These are phyloP conservation scores for Yponomeuta malinellus DNA, from an alignment of 2,888 invertebrate genomes.

Conservation along the genomic window DNA sequence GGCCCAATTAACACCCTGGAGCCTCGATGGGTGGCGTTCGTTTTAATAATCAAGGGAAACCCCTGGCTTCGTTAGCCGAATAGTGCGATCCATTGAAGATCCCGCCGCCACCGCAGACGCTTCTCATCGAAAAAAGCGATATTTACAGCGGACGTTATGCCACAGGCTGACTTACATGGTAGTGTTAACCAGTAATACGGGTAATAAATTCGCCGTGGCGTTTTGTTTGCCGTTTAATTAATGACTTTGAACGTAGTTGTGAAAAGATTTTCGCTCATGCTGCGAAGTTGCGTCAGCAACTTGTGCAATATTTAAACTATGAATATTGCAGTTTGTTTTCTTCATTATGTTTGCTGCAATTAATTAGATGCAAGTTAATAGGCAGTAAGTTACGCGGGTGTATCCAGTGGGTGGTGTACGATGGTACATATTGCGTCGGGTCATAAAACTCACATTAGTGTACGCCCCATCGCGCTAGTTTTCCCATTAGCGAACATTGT, in stretches of 20 bases:
- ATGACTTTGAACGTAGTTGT: background rate
- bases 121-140: conserved; percentile 22
- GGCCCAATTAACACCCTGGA: conserved; percentile 74
- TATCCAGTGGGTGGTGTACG: background rate
- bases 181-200: conserved; percentile 3
- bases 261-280: background rate
- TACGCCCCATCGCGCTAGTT: conserved; percentile 36
- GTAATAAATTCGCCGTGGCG: conserved; percentile 28
- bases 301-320: background rate
- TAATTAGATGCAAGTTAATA: conserved; percentile 12
- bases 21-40: conserved; percentile 68
- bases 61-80: conserved; percentile 70
- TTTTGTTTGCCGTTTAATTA: conserved; percentile 16
- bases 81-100: conserved; percentile 61
- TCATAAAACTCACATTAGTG: conserved; percentile 51
- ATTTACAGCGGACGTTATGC: conserved; percentile 22
- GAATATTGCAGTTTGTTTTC: conserved; percentile 1
- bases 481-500: conserved; percentile 45
- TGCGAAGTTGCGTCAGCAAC: background rate
- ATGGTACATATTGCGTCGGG: background rate
- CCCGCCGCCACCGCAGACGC: background rate
- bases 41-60: conserved; percentile 74
- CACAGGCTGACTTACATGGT: conserved; percentile 14
- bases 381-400: background rate
- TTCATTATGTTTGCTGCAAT: conserved; percentile 3